Evolutionary conservation across 1,140 invertebrate species (phyloP), one percentile per base, ranked within the genome.

Genomic region (Lordiphosa clarofinis): DNA sequence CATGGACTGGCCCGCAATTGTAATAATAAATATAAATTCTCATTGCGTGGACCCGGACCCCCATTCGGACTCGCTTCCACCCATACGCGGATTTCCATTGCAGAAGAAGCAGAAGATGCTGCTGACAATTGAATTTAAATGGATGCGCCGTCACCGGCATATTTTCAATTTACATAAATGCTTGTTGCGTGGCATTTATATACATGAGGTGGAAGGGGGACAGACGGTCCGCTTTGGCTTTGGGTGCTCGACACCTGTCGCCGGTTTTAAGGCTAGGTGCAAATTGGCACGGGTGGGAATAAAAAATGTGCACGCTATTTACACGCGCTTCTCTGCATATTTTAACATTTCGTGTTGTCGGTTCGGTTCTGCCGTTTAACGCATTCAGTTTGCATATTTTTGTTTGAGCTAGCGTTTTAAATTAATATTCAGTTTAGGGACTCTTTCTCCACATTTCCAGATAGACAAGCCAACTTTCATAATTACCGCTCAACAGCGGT

Each of bases 141-240:
- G 73, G 66, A 47, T 64, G 58, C 55, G 53, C 64, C 56, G 48
- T 60, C 64, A 68, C 65, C 72, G 69, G 69, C 79, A 86, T 73
- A 82, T 82, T 84, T 82, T 73, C 78, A 84, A 82, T 82, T 84
- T 82, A 82, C 78, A 78, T 82, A 84, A 84, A 86, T 82, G 78
- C 78, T 82, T 82, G 78, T 82, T 84, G 73, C 69, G 40, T 69
- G 57, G 65, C 78, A 84, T 84, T 69, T 62, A 82, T 76, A 81
- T 69, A 42, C 11, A 9, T 31, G 33, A 12, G 28, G 11, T 15
- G 7, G 35, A 10, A 21, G 33, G 42, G 42, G 12, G 12, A n/a
- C 8, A 39, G 48, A 37, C 19, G 4, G 40, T 5, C 19, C 19
- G n/a, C 8, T 19, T 33, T 43, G 7, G 15, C 15, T 19, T 19